These are phyloP conservation scores for Cephus runcator DNA, from an alignment of 2,888 invertebrate species.

Conservation along the genomic window DNA sequence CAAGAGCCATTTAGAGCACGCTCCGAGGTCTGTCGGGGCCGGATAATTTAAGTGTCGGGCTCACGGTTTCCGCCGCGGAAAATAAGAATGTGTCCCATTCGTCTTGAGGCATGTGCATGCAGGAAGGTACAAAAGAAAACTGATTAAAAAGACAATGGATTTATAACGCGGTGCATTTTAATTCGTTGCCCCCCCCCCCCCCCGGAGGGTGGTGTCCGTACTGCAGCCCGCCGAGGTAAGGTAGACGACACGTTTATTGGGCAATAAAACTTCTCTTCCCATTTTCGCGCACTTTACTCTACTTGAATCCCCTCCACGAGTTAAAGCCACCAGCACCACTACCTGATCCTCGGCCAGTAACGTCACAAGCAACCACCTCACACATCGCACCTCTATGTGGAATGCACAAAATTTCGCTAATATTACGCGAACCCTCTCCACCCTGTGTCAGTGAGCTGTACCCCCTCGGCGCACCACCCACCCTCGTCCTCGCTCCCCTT, in stretches of 20 bases:
- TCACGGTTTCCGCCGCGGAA: not conserved
- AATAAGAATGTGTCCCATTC: not conserved
- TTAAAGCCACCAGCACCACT: slow-evolving; percentile 13
- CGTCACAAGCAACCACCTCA: slow-evolving; percentile 6
- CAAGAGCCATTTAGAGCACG: not conserved
- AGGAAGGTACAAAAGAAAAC: not conserved
- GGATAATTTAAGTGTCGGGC: not conserved
- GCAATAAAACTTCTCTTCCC: slow-evolving; percentile 56
- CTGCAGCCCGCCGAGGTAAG: slow-evolving; percentile 32
- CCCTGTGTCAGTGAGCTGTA: not conserved
- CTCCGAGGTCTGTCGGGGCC: not conserved
- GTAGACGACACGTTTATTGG: slow-evolving; percentile 61
- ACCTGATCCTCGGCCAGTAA: slow-evolving; percentile 4
- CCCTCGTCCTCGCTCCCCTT: slow-evolving; percentile 11
- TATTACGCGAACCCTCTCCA: slow-evolving; percentile 37
- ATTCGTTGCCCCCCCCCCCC: slow-evolving; percentile 50
- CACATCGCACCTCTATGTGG: slow-evolving; percentile 41
- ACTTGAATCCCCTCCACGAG: not conserved
- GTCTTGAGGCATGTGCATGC: not conserved
- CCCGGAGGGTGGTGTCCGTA: slow-evolving; percentile 15
- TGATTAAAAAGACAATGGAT: slow-evolving; percentile 43
- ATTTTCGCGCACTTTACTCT: slow-evolving; percentile 2
- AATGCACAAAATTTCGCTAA: slow-evolving; percentile 57
- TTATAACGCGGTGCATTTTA: slow-evolving; percentile 57
- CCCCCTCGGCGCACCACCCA: not conserved